These are phyloP conservation scores for Orthonychiurus folsomi DNA, from an alignment of 2,888 invertebrate genomes.

Conservation along the genomic window DNA sequence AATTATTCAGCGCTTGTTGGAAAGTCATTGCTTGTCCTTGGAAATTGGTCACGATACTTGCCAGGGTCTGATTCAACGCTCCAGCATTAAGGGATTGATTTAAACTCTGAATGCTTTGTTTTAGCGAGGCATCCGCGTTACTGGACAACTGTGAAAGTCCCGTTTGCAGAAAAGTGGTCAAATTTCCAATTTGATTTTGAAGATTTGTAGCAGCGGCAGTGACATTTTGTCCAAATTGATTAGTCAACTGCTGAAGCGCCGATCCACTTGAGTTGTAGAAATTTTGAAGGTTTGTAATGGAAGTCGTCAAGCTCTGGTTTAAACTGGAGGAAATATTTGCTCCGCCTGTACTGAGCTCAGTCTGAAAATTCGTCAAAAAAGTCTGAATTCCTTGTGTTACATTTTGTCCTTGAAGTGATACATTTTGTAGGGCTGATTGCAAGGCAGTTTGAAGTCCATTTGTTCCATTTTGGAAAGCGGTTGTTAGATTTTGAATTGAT, in stretches of 20 bases:
- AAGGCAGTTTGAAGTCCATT: neutral
- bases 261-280: neutral
- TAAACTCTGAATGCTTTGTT: neutral
- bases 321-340: neutral
- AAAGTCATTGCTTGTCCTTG: neutral
- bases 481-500: neutral
- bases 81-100: neutral
- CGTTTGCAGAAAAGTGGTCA: neutral
- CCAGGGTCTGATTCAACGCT: slow-evolving; percentile 3
- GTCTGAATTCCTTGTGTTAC: neutral
- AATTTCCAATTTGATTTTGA: neutral
- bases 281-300: neutral
- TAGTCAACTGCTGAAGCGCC: neutral
- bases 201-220: neutral
- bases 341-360: neutral
- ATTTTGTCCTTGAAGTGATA: neutral
- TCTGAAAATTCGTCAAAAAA: neutral
- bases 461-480: neutral
- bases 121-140: neutral
- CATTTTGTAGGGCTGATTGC: neutral
- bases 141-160: neutral
- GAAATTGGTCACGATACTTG: neutral
- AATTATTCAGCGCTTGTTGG: neutral
- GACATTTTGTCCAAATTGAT: neutral
- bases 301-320: neutral